phyloP scores from a whole-genome alignment of 2,888 invertebrate species.

The Drosophila koepferae region DNA sequence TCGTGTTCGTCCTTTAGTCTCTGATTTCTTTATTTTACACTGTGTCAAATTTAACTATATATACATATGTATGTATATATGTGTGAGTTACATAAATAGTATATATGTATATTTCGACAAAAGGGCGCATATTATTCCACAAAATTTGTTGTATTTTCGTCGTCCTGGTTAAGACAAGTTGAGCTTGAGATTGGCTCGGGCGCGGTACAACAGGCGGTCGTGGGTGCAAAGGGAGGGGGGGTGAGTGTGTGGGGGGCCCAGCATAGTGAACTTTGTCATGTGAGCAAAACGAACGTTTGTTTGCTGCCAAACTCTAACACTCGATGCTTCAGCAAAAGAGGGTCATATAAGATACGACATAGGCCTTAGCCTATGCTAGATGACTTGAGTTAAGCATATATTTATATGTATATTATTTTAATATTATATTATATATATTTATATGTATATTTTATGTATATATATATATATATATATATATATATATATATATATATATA shows the following conservation, averaged over 20 bases:
- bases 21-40: conserved; percentile 48
- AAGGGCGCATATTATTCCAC: conserved; percentile 56
- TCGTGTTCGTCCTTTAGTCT: conserved; percentile 24
- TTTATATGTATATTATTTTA: too few species aligned
- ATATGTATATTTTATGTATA: too few species aligned
- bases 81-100: conserved; percentile 4
- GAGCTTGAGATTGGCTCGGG: neutral
- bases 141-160: conserved; percentile 71
- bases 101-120: conserved; percentile 1
- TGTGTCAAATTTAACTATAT: conserved; percentile 22
- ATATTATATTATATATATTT: too few species aligned
- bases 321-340: neutral
- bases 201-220: neutral
- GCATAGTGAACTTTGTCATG: conserved; percentile 35
- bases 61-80: neutral
- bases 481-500: too few species aligned
- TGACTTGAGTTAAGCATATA: too few species aligned
- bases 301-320: neutral
- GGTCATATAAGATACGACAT: neutral
- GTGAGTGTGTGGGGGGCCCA: too few species aligned
- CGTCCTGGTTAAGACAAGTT: conserved; percentile 12
- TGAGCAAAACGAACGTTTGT: conserved; percentile 21
- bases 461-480: too few species aligned
- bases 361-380: too few species aligned
- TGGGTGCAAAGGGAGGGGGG: neutral